Base-by-base conservation (phyloP, 2,888 invertebrate species). In the Sussaba pulchella region DNA sequence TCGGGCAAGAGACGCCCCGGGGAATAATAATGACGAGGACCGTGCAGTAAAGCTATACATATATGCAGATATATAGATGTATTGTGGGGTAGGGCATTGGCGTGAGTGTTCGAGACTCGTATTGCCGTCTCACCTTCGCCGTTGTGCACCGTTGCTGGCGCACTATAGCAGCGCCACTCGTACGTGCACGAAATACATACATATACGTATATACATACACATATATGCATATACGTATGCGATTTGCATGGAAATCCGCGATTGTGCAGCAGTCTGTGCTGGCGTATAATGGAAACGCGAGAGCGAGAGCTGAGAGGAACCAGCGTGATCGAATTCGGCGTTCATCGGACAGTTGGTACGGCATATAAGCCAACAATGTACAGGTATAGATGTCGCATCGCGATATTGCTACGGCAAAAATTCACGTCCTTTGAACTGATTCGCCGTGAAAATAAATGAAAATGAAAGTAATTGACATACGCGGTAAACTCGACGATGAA, bases 171-270 rank as follows among this genome's bases (percentile, higher is more conserved):
- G 10, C 26, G 41, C 14, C 10, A 41, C 14, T 21, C 50, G 47
- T 61, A 50, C 67, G 31, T 31, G 31, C 31, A 31, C 31, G 6
- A 31, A n/a, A 31, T 31, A 36, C 36, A 12, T 39, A 26, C 47
- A 59, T 50, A 59, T 74, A 75, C 52, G 50, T 61, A 59, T 69
- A 31, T 31, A 31, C 50, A 36, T 61, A 50, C 61, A 31, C 14
- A 31, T 31, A 36, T 47, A 9, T 39, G 41, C 50, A 59, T 52
- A 52, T 75, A 70, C 43, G 61, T 61, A 50, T 69, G 54, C 69
- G 52, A 76, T 76, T 70, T 76, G 63, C 76, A 76, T 76, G 61
- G 69, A 76, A 70, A 70, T 76, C 47, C 76, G 54, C 54, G 69
- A 76, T 76, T 76, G 76, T 70, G 76, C 76, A 43, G 63, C 76